Evolutionary conservation across 2,888 invertebrate genomes (phyloP).

Genomic region (Synanthedon vespiformis): DNA sequence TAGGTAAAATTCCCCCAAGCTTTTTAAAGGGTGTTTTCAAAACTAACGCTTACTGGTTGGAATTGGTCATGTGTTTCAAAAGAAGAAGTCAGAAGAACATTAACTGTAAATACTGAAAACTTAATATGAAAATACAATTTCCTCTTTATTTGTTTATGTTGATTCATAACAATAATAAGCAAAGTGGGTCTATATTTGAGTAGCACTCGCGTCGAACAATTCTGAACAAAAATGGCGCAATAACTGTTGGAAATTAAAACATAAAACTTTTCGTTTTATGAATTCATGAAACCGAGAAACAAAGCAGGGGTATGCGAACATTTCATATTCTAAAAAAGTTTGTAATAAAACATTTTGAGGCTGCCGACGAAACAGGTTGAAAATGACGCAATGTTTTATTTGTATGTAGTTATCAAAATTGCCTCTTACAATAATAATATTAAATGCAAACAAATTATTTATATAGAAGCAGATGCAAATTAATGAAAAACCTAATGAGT

Average conservation of each 20-base stretch:
- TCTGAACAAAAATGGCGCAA: conserved; percentile 19
- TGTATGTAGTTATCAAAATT: conserved; percentile 5
- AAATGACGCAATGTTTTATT: too few relatives aligned
- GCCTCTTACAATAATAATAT: too few relatives aligned
- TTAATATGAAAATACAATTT: too few relatives aligned
- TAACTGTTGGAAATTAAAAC: conserved; percentile 31
- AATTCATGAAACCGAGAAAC: conserved; percentile 44
- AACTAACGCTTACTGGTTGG: too few relatives aligned
- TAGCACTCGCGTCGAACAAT: background rate
- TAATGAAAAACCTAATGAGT: too few relatives aligned
- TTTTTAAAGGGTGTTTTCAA: too few relatives aligned
- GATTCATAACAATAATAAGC: background rate
- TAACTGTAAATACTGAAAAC: too few relatives aligned
- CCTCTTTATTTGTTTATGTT: background rate
- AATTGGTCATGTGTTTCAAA: too few relatives aligned
- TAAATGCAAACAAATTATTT: too few relatives aligned
- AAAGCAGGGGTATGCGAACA: conserved; percentile 43
- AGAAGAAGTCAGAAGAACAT: too few relatives aligned
- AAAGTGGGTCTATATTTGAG: background rate
- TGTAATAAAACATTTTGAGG: conserved; percentile 51
- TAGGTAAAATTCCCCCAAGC: too few relatives aligned
- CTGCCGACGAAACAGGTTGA: conserved; percentile 17
- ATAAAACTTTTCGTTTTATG: conserved; percentile 32
- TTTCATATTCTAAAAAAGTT: conserved; percentile 44
- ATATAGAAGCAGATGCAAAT: too few relatives aligned